Evolutionary conservation across 2,888 invertebrate species (phyloP).

Genomic region (Aphidoletes aphidimyza): DNA sequence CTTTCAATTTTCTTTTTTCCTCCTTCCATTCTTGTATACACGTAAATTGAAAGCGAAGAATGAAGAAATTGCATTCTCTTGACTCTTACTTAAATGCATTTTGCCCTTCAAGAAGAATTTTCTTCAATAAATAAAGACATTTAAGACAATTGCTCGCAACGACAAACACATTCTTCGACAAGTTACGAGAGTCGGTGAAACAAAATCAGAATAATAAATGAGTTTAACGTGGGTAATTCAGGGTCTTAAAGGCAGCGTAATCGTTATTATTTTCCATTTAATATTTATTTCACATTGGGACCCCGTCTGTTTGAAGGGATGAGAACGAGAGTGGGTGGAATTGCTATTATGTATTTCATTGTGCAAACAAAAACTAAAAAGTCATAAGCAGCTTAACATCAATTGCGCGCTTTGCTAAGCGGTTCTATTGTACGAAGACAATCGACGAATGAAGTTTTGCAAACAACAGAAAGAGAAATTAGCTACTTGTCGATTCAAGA

Average conservation of each 20-base stretch:
- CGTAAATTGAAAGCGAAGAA: too few species aligned
- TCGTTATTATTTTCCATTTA: slow-evolving; percentile 46
- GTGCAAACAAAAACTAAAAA: slow-evolving; percentile 43
- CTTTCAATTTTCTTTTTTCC: too few species aligned
- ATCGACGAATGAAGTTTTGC: not conserved
- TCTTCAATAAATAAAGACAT: not conserved
- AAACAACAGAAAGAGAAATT: slow-evolving; percentile 26
- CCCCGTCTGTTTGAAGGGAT: not conserved
- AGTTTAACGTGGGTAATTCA: not conserved
- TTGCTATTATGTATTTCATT: not conserved
- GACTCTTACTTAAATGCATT: not conserved
- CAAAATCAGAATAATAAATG: slow-evolving; percentile 28
- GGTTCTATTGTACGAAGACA: slow-evolving; percentile 30
- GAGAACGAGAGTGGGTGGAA: not conserved
- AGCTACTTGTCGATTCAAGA: slow-evolving; percentile 32
- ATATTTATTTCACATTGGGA: slow-evolving; percentile 11
- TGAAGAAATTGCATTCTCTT: too few species aligned
- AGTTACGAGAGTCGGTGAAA: not conserved
- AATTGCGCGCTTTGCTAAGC: slow-evolving; percentile 1
- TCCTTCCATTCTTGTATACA: too few species aligned
- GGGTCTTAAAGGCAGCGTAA: not conserved
- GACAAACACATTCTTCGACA: not conserved
- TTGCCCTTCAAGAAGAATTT: not conserved
- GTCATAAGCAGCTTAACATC: slow-evolving; percentile 38
- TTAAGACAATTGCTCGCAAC: not conserved